Evolutionary conservation across 2,888 invertebrate species (phyloP).

Genomic region (Volucella inflata): DNA sequence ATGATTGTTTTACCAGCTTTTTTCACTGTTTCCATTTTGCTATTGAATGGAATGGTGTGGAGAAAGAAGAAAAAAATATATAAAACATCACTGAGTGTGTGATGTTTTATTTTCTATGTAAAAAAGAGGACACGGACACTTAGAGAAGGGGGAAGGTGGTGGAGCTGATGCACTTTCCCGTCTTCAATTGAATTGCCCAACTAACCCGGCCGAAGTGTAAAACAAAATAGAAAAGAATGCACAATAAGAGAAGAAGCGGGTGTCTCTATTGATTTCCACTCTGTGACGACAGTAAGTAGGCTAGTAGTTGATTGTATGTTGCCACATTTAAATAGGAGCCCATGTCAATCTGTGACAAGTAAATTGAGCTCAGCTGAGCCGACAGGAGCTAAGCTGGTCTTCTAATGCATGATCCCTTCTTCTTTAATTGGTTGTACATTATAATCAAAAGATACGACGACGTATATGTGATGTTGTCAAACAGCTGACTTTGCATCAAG

Average conservation of each 20-base stretch:
- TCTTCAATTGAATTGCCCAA: slow-evolving; percentile 41
- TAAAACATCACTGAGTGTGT: slow-evolving; percentile 6
- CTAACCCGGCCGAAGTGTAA: slow-evolving; percentile 21
- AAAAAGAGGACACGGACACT: neutral
- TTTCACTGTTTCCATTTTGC: slow-evolving; percentile 28
- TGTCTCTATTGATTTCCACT: slow-evolving; percentile 64
- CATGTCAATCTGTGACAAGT: slow-evolving; percentile 38
- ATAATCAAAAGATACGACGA: neutral
- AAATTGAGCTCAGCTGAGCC: slow-evolving; percentile 9
- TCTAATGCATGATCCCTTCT: no score
- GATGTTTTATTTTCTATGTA: neutral
- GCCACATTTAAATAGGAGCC: slow-evolving; percentile 61
- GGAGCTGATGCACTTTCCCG: slow-evolving; percentile 41
- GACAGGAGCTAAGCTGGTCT: no score
- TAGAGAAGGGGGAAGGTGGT: neutral
- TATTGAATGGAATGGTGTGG: slow-evolving; percentile 16
- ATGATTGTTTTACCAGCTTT: slow-evolving; percentile 51
- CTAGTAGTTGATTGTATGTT: slow-evolving; percentile 71
- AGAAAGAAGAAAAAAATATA: neutral
- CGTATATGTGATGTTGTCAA: slow-evolving; percentile 13
- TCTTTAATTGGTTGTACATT: slow-evolving; percentile 17
- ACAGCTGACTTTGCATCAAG: slow-evolving; percentile 40
- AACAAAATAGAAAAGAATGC: slow-evolving; percentile 1
- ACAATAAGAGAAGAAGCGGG: neutral
- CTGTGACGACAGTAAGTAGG: slow-evolving; percentile 72